These are phyloP conservation scores for Sarcophaga subvicina DNA, from an alignment of 2,888 invertebrate species.

Conservation along the genomic window DNA sequence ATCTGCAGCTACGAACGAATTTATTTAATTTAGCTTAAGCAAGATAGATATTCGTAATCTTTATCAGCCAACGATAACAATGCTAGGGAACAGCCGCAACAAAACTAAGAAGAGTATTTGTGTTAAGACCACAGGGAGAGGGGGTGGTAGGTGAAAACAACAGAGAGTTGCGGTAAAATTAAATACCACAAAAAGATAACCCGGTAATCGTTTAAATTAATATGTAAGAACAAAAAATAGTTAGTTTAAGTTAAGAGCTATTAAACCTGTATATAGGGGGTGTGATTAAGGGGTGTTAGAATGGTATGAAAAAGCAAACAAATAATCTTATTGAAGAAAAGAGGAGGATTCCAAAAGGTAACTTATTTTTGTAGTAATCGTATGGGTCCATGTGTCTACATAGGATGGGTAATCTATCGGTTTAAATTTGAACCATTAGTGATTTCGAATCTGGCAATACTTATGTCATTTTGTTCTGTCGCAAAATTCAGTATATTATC, in stretches of 20 bases:
- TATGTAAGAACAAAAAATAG: background rate
- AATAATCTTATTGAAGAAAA: too few species aligned
- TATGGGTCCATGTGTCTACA: too few species aligned
- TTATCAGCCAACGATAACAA: conserved; percentile 64
- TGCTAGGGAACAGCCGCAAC: conserved; percentile 15
- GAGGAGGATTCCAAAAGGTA: too few species aligned
- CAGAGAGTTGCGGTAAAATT: conserved; percentile 21
- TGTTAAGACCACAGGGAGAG: background rate
- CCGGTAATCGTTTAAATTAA: conserved; percentile 17
- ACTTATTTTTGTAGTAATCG: background rate
- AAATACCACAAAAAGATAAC: conserved; percentile 35
- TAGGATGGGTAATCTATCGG: too few species aligned
- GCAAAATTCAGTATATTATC: too few species aligned
- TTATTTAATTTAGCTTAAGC: conserved; percentile 56
- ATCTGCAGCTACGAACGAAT: conserved; percentile 47
- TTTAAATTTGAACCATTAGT: too few species aligned
- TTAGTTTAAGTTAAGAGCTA: background rate
- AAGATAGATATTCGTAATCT: conserved; percentile 60
- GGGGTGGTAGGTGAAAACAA: background rate
- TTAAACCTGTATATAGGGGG: conserved; percentile 8
- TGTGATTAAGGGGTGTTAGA: background rate
- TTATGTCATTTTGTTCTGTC: too few species aligned
- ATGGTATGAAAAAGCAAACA: too few species aligned
- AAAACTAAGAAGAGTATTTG: background rate
- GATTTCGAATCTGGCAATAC: too few species aligned